Evolutionary conservation across 2,113 vertebrate genomes (phyloP), one percentile per base, ranked within the genome.

Genomic region (Chloebia gouldiae): DNA sequence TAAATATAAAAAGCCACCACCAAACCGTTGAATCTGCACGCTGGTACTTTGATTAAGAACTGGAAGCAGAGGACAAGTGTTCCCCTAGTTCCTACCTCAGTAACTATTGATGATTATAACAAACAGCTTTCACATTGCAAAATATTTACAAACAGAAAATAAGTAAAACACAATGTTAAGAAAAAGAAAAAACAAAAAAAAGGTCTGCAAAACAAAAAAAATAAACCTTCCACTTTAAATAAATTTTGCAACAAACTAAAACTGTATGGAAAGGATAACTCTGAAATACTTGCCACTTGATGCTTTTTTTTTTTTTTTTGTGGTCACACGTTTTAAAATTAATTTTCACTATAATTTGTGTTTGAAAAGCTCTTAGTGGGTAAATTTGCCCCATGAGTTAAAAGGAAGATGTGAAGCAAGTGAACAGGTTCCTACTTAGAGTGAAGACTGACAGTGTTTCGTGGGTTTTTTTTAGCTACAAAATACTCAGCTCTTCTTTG

Each of bases 401-500:
- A 73, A 65, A 81, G 44, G 30, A 7, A 57, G 15, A 50, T 37
- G 4, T 70, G 10, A 44, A 57, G 19, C 7, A 69, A 42, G 13
- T 27, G 25, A 86, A 44, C 9, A 44, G 13, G 5, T 64, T 87
- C 80, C 24, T 31, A 11, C 15, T 24, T 14, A 12, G 39, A 68
- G 9, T 44, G 15, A 47, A 84, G 28, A 61, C 5, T 12, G 21
- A 40, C 4, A 15, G 19, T 30, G 20, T 42, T 70, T 64, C 0
- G 0, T 72, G 10, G 3, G 1, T 0, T 6, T 4, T 4, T 56
- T 64, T 51, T 28, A 31, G 15, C 31, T 6, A 42, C 10, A 44
- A 47, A 8, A 35, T 47, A 14, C 16, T 33, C 20, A 54, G 14
- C 44, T 73, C 18, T 73, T 27, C 13, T 82, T 7, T 69, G 30